Conservation (phyloP, 2,797 vertebrate species). For the Yasuhikotakia modesta region DNA sequence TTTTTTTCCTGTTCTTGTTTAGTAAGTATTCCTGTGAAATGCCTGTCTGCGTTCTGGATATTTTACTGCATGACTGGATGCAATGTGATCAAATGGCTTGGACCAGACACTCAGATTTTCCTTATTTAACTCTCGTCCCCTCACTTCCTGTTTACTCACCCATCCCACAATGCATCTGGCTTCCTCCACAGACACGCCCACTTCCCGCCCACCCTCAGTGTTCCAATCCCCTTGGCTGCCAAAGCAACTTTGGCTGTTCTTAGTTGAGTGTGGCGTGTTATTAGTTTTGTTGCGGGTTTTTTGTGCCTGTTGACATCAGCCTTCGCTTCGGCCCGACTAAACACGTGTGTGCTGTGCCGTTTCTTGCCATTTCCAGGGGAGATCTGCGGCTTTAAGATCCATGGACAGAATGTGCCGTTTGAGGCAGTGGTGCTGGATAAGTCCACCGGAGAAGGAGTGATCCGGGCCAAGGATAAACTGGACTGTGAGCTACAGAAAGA, state of each 20-base stretch:
- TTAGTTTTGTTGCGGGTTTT: constrained; percentile 63
- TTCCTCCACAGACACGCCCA: constrained; percentile 85
- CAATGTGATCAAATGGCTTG: too few relatives aligned
- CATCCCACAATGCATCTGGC: constrained; percentile 84
- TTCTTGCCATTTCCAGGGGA: constrained; percentile 87
- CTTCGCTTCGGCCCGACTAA: constrained; percentile 53
- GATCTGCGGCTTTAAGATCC: constrained; percentile 98
- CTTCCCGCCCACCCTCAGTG: constrained; percentile 81
- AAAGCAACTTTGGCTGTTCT: constrained; percentile 77
- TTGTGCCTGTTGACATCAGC: constrained; percentile 46
- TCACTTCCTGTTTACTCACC: constrained; percentile 78
- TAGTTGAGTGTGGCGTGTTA: constrained; percentile 69
- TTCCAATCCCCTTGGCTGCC: constrained; percentile 85
- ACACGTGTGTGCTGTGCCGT: constrained; percentile 60
- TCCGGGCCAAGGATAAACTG: constrained; percentile 91
- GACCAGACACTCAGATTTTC: constrained; percentile 84
- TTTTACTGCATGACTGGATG: constrained; percentile 98
- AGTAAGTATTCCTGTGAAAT: constrained; percentile 96
- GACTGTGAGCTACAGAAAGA: constrained; percentile 98
- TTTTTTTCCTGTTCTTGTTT: constrained; percentile 67
- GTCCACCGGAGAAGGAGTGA: constrained; percentile 92
- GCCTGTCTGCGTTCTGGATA: constrained; percentile 91
- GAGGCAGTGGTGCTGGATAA: constrained; percentile 97
- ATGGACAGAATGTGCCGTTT: constrained; percentile 94
- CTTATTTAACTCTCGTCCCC: constrained; percentile 77